phyloP scores from a whole-genome alignment of 2,113 vertebrate genomes.

The Prunella fulvescens region DNA sequence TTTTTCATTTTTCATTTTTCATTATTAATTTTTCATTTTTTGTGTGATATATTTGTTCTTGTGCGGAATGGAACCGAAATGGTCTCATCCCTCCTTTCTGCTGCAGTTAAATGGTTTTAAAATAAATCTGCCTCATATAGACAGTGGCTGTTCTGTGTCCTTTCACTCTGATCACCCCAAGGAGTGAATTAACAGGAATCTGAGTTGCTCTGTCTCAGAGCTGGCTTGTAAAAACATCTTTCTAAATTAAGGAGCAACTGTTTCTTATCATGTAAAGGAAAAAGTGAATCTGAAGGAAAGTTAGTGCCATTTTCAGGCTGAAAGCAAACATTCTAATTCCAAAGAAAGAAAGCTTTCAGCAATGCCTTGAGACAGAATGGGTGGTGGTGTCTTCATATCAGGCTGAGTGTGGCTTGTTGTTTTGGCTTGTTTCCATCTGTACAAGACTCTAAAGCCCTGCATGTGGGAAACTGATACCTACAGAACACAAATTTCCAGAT shows the following conservation, averaged over 20 bases:
- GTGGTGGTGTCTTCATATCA: not conserved
- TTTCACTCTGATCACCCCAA: too few species aligned
- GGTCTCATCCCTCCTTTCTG: too few species aligned
- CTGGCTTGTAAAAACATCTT: not conserved
- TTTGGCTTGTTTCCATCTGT: rapidly evolving
- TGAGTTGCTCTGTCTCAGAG: too few species aligned
- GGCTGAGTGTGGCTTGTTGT: not conserved
- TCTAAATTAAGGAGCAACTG: not conserved
- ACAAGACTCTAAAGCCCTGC: not conserved
- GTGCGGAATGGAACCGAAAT: too few species aligned
- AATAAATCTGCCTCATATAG: too few species aligned
- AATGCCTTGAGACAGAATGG: not conserved
- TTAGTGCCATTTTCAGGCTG: not conserved
- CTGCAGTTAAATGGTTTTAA: too few species aligned
- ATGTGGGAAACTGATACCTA: not conserved
- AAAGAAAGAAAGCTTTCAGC: not conserved
- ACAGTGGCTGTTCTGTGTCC: too few species aligned
- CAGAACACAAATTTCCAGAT: not conserved
- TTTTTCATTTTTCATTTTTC: too few species aligned
- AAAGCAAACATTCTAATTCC: not conserved
- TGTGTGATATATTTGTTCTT: too few species aligned
- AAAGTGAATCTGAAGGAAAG: not conserved
- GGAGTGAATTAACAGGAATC: too few species aligned
- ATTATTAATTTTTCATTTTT: too few species aligned
- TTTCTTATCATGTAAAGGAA: not conserved